Conservation (phyloP, 2,797 vertebrate genomes). For the Takifugu rubripes region DNA sequence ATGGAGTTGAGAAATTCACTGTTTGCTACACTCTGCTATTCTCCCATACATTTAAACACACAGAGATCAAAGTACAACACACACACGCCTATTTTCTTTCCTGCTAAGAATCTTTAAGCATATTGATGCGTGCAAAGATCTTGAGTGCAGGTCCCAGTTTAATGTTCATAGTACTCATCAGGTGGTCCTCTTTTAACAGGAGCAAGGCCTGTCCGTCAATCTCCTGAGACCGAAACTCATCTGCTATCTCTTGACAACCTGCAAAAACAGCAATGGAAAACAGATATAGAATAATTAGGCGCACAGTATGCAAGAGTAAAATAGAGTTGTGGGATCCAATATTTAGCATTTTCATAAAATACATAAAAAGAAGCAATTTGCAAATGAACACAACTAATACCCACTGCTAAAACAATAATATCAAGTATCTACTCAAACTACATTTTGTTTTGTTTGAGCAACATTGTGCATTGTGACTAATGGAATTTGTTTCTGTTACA, state of each 20-base stretch:
- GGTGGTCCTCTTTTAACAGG: slow-evolving; percentile 94
- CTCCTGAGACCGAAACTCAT: slow-evolving; percentile 94
- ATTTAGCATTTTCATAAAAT: too few species aligned
- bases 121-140: slow-evolving; percentile 94
- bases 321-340: too few species aligned
- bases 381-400: too few species aligned
- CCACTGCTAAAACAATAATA: too few species aligned
- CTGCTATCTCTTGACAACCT: slow-evolving; percentile 97
- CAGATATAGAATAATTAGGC: slow-evolving; percentile 1
- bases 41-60: neutral
- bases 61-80: slow-evolving; percentile 12
- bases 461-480: too few species aligned
- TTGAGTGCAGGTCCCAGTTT: slow-evolving; percentile 95
- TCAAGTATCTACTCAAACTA: too few species aligned
- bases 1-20: slow-evolving; percentile 48
- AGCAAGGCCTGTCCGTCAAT: slow-evolving; percentile 95
- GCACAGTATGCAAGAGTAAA: neutral
- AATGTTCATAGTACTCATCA: slow-evolving; percentile 99
- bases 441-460: too few species aligned
- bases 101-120: slow-evolving; percentile 94
- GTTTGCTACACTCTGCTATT: slow-evolving; percentile 29
- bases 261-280: slow-evolving; percentile 5
- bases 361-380: too few species aligned
- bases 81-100: slow-evolving; percentile 2
- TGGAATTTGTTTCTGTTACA: too few species aligned